phyloP scores from a whole-genome alignment of 2,888 invertebrate species.

The Chymomyza fuscimana region DNA sequence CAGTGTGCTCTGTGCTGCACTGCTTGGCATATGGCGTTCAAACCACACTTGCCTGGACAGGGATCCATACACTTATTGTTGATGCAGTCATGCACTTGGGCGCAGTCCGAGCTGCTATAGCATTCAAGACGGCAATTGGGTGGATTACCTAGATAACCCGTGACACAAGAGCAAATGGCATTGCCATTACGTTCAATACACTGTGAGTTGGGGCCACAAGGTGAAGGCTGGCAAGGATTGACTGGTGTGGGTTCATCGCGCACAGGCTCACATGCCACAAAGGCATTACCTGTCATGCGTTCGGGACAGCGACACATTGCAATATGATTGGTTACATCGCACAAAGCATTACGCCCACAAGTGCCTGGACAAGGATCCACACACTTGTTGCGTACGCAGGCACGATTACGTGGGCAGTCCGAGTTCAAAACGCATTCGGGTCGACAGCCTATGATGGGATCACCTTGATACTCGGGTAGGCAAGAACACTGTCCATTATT shows the following conservation, averaged over 20 bases:
- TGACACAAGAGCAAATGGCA: slow-evolving; percentile 84
- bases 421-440: slow-evolving; percentile 90
- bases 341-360: slow-evolving; percentile 88
- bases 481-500: slow-evolving; percentile 87
- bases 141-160: slow-evolving; percentile 85
- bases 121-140: slow-evolving; percentile 88
- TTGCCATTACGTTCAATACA: slow-evolving; percentile 84
- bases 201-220: slow-evolving; percentile 86
- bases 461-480: slow-evolving; percentile 87
- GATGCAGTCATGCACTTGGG: slow-evolving; percentile 85
- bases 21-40: slow-evolving; percentile 85
- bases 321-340: slow-evolving; percentile 88
- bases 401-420: slow-evolving; percentile 88
- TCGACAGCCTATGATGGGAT: slow-evolving; percentile 88
- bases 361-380: slow-evolving; percentile 91
- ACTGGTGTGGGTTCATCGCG: slow-evolving; percentile 76
- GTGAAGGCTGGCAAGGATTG: slow-evolving; percentile 85
- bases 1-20: slow-evolving; percentile 91
- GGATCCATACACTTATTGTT: slow-evolving; percentile 88
- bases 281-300: slow-evolving; percentile 86
- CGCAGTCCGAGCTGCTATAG: slow-evolving; percentile 86
- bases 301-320: slow-evolving; percentile 84
- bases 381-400: slow-evolving; percentile 90
- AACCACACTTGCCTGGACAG: slow-evolving; percentile 87
- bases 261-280: slow-evolving; percentile 82